A percentile compares a stretch with the other conserved stretches of the same genome.
Conservation (phyloP, 2,888 invertebrate species). For the Rhagium mordax region DNA sequence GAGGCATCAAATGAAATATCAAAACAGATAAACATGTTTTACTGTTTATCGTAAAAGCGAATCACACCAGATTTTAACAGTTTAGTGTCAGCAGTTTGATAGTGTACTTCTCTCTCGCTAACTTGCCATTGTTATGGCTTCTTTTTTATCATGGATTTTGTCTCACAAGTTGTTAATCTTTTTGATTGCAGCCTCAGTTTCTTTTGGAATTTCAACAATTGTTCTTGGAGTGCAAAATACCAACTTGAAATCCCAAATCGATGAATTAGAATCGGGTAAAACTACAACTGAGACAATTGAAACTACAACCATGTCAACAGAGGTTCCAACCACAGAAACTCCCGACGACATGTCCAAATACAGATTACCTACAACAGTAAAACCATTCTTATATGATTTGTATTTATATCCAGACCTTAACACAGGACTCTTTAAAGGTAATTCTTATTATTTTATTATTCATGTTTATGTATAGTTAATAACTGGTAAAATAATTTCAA, state of each 20-base stretch:
- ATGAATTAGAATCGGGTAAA: conserved; percentile 44
- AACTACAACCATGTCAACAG: conserved; percentile 13
- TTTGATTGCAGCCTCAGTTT: conserved; percentile 64
- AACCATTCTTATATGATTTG: conserved; percentile 80
- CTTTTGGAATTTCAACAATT: conserved; percentile 73
- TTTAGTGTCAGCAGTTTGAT: not conserved
- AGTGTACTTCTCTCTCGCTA: not conserved
- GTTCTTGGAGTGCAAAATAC: conserved; percentile 71
- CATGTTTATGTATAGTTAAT: not conserved
- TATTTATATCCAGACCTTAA: conserved; percentile 78
- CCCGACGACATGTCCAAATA: conserved; percentile 63
- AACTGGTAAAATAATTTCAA: not conserved
- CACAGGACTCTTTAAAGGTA: conserved; percentile 73
- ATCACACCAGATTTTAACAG: not conserved
- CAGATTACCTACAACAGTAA: conserved; percentile 74
- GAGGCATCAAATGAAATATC: not conserved
- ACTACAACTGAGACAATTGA: conserved; percentile 34
- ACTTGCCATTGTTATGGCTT: conserved; percentile 1
- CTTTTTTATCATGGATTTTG: conserved; percentile 52
- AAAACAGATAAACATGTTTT: conserved; percentile 1
- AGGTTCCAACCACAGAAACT: conserved; percentile 38
- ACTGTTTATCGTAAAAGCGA: conserved; percentile 4
- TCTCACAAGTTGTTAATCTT: conserved; percentile 67
- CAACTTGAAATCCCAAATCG: conserved; percentile 54
- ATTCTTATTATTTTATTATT: not conserved